phyloP scores from a whole-genome alignment of 37 sponge, comb jelly and placozoan species.

The Halichondria panicea region DNA sequence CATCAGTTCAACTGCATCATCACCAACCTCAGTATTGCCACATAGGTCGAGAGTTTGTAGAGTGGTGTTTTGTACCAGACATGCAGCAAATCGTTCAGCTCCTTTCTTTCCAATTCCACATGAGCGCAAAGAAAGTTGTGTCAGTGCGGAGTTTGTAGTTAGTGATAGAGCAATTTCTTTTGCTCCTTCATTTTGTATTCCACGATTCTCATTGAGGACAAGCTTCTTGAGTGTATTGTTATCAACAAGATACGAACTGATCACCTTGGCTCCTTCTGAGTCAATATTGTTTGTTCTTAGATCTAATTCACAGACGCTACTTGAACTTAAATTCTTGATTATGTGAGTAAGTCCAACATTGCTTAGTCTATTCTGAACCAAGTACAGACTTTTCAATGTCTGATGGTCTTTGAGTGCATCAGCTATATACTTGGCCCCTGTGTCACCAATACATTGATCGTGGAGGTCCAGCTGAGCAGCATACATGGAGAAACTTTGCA shows the following conservation, averaged over 20 bases:
- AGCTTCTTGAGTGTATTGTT: slow-evolving; percentile 3
- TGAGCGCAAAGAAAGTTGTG: slow-evolving; percentile 17
- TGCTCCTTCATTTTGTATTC: slow-evolving; percentile 16
- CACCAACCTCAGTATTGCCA: slow-evolving; percentile 27
- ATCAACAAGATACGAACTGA: neutral
- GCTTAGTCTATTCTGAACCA: slow-evolving; percentile 27
- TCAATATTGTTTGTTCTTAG: slow-evolving; percentile 29
- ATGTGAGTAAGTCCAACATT: slow-evolving; percentile 19
- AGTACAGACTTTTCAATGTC: neutral
- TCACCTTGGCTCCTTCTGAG: slow-evolving; percentile 2
- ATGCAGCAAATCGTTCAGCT: slow-evolving; percentile 2
- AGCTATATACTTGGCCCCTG: slow-evolving; percentile 25
- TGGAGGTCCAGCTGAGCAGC: slow-evolving; percentile 52
- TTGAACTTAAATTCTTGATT: neutral
- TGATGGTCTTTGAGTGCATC: neutral
- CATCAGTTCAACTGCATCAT: slow-evolving; percentile 18
- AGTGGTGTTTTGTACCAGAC: slow-evolving; percentile 5
- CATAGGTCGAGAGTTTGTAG: slow-evolving; percentile 12
- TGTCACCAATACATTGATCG: slow-evolving; percentile 29
- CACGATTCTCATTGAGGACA: slow-evolving; percentile 22
- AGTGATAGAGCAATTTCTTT: slow-evolving; percentile 26
- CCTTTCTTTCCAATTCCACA: slow-evolving; percentile 30
- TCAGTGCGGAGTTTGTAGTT: slow-evolving; percentile 4
- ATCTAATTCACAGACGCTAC: neutral
- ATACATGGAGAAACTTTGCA: slow-evolving; percentile 14